Conservation (phyloP, 2,113 vertebrate genomes). For the Meles meles region DNA sequence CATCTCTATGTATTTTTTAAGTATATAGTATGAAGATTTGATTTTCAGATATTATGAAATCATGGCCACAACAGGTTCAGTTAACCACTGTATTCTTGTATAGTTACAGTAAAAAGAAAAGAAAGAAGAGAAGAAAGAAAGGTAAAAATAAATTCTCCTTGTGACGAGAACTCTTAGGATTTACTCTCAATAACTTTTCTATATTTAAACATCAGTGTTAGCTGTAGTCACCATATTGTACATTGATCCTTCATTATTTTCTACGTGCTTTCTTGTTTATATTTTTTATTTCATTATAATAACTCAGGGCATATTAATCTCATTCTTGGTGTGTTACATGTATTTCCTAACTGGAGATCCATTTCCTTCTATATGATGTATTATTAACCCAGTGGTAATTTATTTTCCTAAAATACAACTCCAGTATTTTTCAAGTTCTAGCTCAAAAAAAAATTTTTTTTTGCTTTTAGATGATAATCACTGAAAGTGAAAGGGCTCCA, state of each 20-base stretch:
- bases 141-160: background rate
- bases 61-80: background rate
- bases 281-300: background rate
- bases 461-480: background rate
- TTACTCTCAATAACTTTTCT: background rate
- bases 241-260: background rate
- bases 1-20: background rate
- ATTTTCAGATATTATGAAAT: background rate
- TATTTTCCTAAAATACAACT: background rate
- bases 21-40: background rate
- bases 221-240: background rate
- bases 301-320: background rate
- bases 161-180: background rate
- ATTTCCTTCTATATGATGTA: background rate
- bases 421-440: background rate
- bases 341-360: background rate
- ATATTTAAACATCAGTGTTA: background rate
- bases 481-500: background rate
- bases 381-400: background rate
- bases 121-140: background rate
- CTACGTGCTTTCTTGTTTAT: background rate
- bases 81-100: background rate
- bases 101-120: background rate
- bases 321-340: background rate
- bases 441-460: background rate